A percentile compares a stretch with the other conserved stretches of the same genome.
Evolutionary conservation across 1,140 invertebrate species (phyloP).

Genomic region (Bombyx mori): DNA sequence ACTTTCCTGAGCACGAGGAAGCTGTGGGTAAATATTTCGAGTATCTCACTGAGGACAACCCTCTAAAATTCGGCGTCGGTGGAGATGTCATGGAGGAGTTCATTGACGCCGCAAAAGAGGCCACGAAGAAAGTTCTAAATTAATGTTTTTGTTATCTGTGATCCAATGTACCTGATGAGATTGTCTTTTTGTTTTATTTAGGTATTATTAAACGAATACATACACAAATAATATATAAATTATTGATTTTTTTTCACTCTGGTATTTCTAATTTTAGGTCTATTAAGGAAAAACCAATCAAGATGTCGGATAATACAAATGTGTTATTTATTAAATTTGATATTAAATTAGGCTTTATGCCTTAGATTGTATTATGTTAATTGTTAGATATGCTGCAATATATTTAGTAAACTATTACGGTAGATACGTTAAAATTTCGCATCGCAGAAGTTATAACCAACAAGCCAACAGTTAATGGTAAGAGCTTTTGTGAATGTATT

Average conservation of each 20-base stretch:
- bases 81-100: conserved; percentile 56
- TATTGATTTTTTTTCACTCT: background rate
- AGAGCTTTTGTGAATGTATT: too few species aligned
- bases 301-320: too few species aligned
- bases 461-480: too few species aligned
- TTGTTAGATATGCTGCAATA: too few species aligned
- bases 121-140: conserved; percentile 24
- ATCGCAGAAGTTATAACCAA: too few species aligned
- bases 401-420: too few species aligned
- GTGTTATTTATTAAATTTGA: too few species aligned
- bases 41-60: conserved; percentile 65
- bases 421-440: too few species aligned
- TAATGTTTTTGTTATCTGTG: conserved; percentile 14
- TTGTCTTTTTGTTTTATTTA: conserved; percentile 2
- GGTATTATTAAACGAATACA: background rate
- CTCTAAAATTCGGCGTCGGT: conserved; percentile 51
- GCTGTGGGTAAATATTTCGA: conserved; percentile 73
- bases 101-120: conserved; percentile 37
- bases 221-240: background rate
- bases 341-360: too few species aligned
- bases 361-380: too few species aligned
- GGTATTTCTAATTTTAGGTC: too few species aligned
- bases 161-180: conserved; percentile 23
- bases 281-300: too few species aligned
- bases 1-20: conserved; percentile 76